phyloP scores from a whole-genome alignment of 2,113 vertebrate species.

The Pangasianodon hypophthalmus region DNA sequence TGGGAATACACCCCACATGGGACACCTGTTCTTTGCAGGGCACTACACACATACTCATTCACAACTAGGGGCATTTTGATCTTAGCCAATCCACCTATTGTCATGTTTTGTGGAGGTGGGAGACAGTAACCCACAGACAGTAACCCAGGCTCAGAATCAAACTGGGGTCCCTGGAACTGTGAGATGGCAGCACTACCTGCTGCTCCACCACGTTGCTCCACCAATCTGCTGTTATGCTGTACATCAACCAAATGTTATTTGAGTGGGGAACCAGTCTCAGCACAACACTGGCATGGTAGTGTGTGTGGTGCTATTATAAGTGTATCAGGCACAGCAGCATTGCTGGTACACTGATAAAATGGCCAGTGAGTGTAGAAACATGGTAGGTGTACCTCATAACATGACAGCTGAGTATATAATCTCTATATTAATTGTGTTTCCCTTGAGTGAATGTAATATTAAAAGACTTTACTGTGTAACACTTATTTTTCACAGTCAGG shows the following conservation, averaged over 20 bases:
- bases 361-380: background rate
- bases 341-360: background rate
- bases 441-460: background rate
- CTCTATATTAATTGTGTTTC: background rate
- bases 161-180: background rate
- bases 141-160: background rate
- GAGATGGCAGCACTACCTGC: background rate
- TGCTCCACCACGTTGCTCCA: background rate
- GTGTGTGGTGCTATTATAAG: background rate
- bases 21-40: background rate
- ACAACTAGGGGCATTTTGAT: background rate
- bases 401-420: background rate
- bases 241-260: background rate
- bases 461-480: background rate
- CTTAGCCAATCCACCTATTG: background rate
- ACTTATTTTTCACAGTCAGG: constrained; percentile 7
- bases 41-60: background rate
- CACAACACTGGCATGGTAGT: background rate
- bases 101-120: no score
- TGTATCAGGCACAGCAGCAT: background rate
- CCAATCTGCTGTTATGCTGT: no score
- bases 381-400: background rate
- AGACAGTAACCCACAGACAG: no score
- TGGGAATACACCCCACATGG: background rate
- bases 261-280: background rate